These are phyloP conservation scores for Ficedula albicollis DNA, from an alignment of 2,797 vertebrate genomes.

Conservation along the genomic window DNA sequence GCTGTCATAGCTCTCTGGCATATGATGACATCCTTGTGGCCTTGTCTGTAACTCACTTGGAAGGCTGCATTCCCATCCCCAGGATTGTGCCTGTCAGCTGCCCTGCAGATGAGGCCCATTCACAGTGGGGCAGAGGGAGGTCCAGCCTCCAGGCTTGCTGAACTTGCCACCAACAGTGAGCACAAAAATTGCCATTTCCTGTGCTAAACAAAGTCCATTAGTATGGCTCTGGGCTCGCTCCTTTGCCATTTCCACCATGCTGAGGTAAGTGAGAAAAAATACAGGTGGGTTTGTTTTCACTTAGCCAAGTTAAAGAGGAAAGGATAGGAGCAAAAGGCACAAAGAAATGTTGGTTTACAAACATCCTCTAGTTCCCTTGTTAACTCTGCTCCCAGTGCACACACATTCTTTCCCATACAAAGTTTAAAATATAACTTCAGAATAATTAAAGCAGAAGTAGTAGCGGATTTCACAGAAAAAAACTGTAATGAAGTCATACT, in stretches of 20 bases:
- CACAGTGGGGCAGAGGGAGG: accelerated
- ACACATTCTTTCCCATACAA: background rate
- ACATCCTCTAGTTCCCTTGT: background rate
- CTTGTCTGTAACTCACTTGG: background rate
- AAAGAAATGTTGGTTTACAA: background rate
- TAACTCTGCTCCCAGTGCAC: background rate
- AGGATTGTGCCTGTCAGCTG: background rate
- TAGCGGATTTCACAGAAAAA: background rate
- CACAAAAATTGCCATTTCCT: background rate
- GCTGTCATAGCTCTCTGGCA: background rate
- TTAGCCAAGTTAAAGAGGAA: background rate
- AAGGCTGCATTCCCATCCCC: background rate
- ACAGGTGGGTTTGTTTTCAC: background rate
- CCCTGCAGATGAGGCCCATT: background rate
- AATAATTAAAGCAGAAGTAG: background rate
- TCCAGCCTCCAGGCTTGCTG: background rate
- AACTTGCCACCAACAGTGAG: background rate
- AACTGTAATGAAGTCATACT: background rate
- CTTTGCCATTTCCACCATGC: background rate
- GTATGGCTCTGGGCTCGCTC: background rate
- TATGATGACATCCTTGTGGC: background rate
- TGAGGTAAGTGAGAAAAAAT: background rate
- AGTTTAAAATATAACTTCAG: background rate
- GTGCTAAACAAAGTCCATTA: background rate
- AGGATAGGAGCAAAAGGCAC: background rate